Evolutionary conservation across 2,888 invertebrate genomes (phyloP), one percentile per base, ranked within the genome.

Genomic region (Trissolcus brochymenae): DNA sequence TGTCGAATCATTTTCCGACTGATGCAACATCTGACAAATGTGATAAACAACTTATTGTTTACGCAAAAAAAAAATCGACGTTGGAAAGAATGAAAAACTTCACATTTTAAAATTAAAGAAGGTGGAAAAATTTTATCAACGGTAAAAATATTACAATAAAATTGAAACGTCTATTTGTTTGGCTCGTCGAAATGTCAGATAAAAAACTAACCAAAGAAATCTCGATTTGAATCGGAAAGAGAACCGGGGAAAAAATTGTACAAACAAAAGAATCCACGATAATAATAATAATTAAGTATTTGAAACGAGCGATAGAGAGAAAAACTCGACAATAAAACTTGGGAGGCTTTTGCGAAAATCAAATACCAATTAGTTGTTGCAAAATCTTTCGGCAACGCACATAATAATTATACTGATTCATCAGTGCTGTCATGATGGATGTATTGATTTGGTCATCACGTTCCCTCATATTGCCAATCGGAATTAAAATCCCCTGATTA

Each of bases 401-500:
- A n/a, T n/a, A n/a, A 17, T 57, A 66, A 66, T 66, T 66, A 40
- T 21, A 21, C 35, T n/a, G 50, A 56, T 66, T 35, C 21, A 51
- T 57, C 41, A 17, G 6, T 21, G 57, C 9, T 29, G 55, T 13
- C 16, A 16, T 41, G 56, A 66, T 49, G 50, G 17, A 56, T 46
- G 17, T 50, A 21, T 56, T 40, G 50, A 65, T 56, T 49, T 4
- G 21, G n/a, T 19, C 41, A 21, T 41, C 25, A 1, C 7, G 7
- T 14, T 55, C 40, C 35, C 35, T 35, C 35, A 49, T 65, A 17
- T 62, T 54, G 17, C 9, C 50, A 13, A 43, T 17, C n/a, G 29
- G n/a, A 41, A 41, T 19, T 60, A 53, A 7, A 68, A 60, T 60
- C 29, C 19, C 16, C 59, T 59, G 54, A 57, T 68, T 60, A 68